These are phyloP conservation scores for Kryphioiulus occultus DNA, from an alignment of 2,888 invertebrate species.

Conservation along the genomic window DNA sequence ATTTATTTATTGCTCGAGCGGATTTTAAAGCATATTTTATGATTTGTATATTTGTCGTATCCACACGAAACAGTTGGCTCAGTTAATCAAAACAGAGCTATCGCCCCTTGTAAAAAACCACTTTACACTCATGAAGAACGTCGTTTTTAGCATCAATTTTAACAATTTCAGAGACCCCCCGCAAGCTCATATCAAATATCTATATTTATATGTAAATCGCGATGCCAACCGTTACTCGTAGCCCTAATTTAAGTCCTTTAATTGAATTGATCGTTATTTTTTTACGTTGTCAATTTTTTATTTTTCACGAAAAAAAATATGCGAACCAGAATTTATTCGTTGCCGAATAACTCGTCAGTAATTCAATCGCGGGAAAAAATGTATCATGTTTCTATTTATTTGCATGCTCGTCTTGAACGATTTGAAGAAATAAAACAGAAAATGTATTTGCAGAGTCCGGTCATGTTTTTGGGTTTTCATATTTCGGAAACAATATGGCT, in stretches of 20 bases:
- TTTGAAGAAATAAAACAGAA: slow-evolving; percentile 10
- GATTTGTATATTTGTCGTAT: slow-evolving; percentile 14
- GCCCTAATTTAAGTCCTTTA: background rate
- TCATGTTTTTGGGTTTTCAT: background rate
- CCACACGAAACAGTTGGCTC: background rate
- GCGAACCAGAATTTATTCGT: background rate
- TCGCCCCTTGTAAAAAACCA: background rate
- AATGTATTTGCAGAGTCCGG: background rate
- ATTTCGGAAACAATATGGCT: background rate
- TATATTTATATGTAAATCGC: slow-evolving; percentile 11
- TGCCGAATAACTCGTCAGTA: background rate
- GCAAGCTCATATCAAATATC: background rate
- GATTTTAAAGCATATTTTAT: background rate
- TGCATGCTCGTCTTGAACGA: background rate
- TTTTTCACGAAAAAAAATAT: background rate
- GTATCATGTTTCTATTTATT: slow-evolving; percentile 26
- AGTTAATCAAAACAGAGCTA: background rate
- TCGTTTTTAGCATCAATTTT: background rate
- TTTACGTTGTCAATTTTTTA: slow-evolving; percentile 13
- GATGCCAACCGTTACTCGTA: background rate
- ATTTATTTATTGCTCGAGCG: background rate
- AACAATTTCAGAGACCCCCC: background rate
- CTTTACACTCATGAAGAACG: background rate
- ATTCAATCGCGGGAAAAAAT: background rate
- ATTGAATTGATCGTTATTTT: slow-evolving; percentile 1